Conservation (phyloP, 2,797 vertebrate species). For the Orientallactaga sibirica region DNA sequence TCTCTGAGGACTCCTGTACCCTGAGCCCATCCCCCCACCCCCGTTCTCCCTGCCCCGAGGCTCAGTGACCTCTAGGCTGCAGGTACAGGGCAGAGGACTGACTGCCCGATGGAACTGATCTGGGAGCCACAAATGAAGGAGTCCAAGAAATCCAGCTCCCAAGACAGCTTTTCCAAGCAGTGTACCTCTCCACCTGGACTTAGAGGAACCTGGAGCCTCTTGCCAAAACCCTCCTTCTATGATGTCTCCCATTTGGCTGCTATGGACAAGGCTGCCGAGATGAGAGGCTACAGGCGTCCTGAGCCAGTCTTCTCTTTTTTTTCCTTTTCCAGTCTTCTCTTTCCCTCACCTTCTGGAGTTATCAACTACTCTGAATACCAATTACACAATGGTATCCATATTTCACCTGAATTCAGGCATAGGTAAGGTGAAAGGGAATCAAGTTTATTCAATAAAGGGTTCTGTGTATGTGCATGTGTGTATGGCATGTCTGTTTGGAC, state of each 20-base stretch:
- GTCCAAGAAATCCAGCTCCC: conserved; percentile 90
- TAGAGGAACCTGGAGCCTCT: neutral
- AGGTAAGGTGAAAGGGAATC: neutral
- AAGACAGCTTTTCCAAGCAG: conserved; percentile 89
- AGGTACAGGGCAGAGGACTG: conserved; percentile 91
- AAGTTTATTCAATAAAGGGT: neutral
- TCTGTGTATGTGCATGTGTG: too few species aligned
- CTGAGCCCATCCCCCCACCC: neutral
- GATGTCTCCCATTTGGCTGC: neutral
- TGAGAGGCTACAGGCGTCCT: neutral
- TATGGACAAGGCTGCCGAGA: neutral
- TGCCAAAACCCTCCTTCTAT: neutral
- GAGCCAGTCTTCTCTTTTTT: neutral
- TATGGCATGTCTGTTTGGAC: too few species aligned
- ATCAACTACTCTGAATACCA: neutral
- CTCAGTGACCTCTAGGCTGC: conserved; percentile 51
- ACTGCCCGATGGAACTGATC: conserved; percentile 88
- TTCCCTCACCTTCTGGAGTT: neutral
- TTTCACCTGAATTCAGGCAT: neutral
- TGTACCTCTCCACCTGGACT: conserved; percentile 84
- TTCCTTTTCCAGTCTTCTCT: neutral
- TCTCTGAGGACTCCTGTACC: neutral
- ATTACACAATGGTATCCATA: neutral
- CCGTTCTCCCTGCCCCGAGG: neutral
- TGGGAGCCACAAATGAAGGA: conserved; percentile 91